Percentiles rank a stretch among this genome's conserved stretches.
phyloP scores from a whole-genome alignment of 2,113 vertebrate genomes.

The Mola mola region DNA sequence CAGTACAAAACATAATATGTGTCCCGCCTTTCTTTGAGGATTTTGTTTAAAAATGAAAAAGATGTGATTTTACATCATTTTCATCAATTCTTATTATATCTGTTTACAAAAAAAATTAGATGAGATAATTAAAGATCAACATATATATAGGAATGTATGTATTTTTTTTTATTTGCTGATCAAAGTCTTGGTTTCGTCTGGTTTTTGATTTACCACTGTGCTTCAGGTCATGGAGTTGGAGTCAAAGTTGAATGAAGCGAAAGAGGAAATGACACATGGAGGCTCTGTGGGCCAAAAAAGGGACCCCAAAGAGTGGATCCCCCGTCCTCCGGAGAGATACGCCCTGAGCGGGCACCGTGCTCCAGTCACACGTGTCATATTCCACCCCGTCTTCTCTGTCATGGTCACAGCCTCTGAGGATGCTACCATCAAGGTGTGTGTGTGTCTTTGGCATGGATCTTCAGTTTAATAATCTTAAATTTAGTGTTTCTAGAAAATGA shows the following conservation, averaged over 20 bases:
- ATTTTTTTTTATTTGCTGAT: background rate
- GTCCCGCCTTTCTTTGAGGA: no score
- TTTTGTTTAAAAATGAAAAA: no score
- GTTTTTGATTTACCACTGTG: background rate
- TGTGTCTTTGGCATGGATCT: conserved; percentile 4
- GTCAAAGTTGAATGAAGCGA: conserved; percentile 98
- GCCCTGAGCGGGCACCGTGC: conserved; percentile 95
- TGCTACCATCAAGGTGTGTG: conserved; percentile 96
- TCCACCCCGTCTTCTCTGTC: conserved; percentile 98
- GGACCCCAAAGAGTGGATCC: conserved; percentile 99
- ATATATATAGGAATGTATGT: background rate
- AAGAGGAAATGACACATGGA: conserved; percentile 98
- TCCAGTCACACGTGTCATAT: conserved; percentile 97
- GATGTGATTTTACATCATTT: no score
- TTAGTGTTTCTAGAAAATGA: background rate
- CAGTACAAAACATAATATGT: no score
- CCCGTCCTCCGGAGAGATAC: conserved; percentile 97
- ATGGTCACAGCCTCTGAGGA: conserved; percentile 99
- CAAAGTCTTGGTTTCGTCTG: no score
- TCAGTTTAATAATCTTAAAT: background rate
- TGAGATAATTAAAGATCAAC: no score
- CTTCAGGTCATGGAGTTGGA: conserved; percentile 98
- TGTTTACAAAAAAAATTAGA: no score
- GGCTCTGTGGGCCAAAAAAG: conserved; percentile 95
- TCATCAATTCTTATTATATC: no score